Conservation (phyloP, 2,888 invertebrate species). For the Phaonia tiefii region DNA sequence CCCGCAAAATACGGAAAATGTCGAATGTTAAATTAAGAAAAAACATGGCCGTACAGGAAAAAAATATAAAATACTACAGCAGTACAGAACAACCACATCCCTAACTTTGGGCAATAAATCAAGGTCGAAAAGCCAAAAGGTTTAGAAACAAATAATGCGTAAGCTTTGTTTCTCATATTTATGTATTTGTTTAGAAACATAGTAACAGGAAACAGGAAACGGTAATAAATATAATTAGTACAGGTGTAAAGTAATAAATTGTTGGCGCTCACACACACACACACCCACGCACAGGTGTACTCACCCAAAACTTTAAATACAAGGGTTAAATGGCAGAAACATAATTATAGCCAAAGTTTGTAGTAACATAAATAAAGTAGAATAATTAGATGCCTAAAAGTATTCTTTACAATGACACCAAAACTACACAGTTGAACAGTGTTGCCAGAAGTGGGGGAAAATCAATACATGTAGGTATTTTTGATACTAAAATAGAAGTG, state of each 20-base stretch:
- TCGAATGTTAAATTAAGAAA: constrained; percentile 73
- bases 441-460: no score
- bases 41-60: constrained; percentile 65
- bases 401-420: no score
- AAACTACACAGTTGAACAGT: no score
- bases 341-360: not conserved
- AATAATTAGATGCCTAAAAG: not conserved
- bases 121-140: constrained; percentile 65
- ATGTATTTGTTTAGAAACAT: constrained; percentile 45
- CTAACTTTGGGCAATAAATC: constrained; percentile 57
- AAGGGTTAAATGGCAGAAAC: not conserved
- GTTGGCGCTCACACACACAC: not conserved
- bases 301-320: not conserved
- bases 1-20: constrained; percentile 72
- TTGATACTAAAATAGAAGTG: no score
- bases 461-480: no score
- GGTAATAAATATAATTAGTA: constrained; percentile 64
- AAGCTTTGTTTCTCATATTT: constrained; percentile 60
- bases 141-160: constrained; percentile 62
- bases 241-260: constrained; percentile 65
- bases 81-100: constrained; percentile 43
- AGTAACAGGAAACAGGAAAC: constrained; percentile 34
- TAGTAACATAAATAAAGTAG: not conserved
- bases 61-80: constrained; percentile 42
- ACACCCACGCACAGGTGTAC: not conserved